Evolutionary conservation across 1,140 invertebrate genomes (phyloP), one percentile per base, ranked within the genome.

Genomic region (Aethina tumida): DNA sequence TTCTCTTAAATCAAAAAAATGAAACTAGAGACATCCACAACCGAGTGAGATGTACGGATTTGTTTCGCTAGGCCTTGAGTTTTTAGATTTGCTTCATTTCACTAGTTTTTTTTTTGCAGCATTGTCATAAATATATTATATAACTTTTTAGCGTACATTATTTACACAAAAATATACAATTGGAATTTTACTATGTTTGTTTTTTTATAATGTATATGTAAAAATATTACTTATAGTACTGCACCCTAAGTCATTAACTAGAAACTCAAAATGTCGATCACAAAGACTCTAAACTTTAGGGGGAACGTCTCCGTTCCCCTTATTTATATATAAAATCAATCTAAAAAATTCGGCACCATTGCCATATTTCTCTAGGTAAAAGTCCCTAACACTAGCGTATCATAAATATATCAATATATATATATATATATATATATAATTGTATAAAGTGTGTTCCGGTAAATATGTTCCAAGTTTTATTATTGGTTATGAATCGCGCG

Each of bases 51-150:
- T 50, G 30, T 38, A 47, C 47, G 32, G 41, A 43, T 57, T 57
- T 57, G 50, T 55, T 59, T 59, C 43, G 50, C 54, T 59, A 61
- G 59, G 57, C 59, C 57, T 54, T 54, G 49, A 56, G 39, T 41
- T 47, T 43, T 45, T 47, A n/a, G n/a, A n/a, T n/a, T n/a, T n/a
- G n/a, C n/a, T n/a, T n/a, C n/a, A n/a, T n/a, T n/a, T n/a, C n/a
- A n/a, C n/a, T n/a, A n/a, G n/a, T n/a, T n/a, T n/a, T n/a, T n/a
- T n/a, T n/a, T n/a, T n/a, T n/a, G n/a, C 41, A 53, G 59, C 57
- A 51, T 58, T 59, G 57, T 61, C n/a, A 61, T 55, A 62, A 62
- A 58, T 59, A 59, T 46, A 49, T 53, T 47, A 55, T 55, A 57
- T 45, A 50, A 50, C 52, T 44, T 37, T 49, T 54, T 52, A 48